Conservation (phyloP, 2,888 invertebrate species). For the Dastarcus helophoroides region DNA sequence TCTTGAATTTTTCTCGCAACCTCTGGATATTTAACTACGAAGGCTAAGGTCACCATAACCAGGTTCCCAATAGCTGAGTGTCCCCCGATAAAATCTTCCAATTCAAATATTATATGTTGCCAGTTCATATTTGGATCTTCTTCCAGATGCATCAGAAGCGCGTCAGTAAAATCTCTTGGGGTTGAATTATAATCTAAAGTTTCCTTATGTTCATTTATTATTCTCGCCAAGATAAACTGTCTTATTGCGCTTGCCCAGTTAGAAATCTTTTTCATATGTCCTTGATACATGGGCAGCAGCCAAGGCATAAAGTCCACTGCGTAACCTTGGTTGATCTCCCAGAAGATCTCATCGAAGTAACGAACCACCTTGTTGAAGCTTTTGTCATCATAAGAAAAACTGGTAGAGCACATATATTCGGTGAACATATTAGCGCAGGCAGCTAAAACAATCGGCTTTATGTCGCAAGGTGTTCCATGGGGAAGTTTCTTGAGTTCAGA, state of each 20-base stretch:
- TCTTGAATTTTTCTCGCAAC: conserved; percentile 52
- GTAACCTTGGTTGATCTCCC: conserved; percentile 85
- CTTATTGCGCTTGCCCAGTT: conserved; percentile 60
- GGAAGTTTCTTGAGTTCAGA: conserved; percentile 42
- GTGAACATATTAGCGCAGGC: conserved; percentile 78
- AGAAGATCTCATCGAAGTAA: conserved; percentile 75
- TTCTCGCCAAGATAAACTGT: conserved; percentile 59
- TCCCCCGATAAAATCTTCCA: conserved; percentile 81
- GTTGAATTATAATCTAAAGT: conserved; percentile 47
- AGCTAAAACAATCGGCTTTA: conserved; percentile 61
- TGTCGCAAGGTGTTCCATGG: conserved; percentile 38
- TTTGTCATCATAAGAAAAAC: conserved; percentile 57
- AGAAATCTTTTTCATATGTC: conserved; percentile 55
- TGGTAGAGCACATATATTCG: conserved; percentile 74
- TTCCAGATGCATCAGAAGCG: conserved; percentile 54
- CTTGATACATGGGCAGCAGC: conserved; percentile 59
- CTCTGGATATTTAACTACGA: conserved; percentile 53
- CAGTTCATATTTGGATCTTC: conserved; percentile 52
- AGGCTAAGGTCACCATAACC: conserved; percentile 63
- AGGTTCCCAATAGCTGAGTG: conserved; percentile 81
- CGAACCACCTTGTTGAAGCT: conserved; percentile 58
- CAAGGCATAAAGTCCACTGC: conserved; percentile 79
- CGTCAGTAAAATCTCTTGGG: conserved; percentile 70
- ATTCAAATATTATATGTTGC: conserved; percentile 68
- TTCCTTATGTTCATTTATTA: conserved; percentile 45